Conservation (phyloP, 2,113 vertebrate genomes). For the Dendropsophus ebraccatus region DNA sequence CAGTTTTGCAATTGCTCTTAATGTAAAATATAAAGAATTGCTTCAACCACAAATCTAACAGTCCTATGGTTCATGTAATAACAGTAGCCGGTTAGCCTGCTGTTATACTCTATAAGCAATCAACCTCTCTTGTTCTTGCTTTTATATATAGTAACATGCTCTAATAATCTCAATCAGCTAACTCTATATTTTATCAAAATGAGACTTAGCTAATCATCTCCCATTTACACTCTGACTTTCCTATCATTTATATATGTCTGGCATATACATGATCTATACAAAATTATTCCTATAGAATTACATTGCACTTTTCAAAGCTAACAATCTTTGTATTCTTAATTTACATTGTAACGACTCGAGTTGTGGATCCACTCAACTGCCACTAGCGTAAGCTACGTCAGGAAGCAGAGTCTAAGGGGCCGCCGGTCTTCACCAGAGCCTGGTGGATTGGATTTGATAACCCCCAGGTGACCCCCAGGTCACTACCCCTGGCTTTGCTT, state of each 20-base stretch:
- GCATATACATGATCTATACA: background rate
- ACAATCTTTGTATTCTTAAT: background rate
- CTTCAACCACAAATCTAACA: background rate
- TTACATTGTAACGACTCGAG: too few relatives aligned
- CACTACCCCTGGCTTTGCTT: too few relatives aligned
- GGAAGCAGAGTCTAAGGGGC: background rate
- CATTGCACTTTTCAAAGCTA: background rate
- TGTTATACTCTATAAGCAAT: conserved; percentile 9
- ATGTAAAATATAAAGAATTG: background rate
- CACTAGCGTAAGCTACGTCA: too few relatives aligned
- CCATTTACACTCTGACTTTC: background rate
- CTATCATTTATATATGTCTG: background rate
- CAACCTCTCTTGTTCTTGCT: conserved; percentile 14
- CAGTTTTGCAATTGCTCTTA: background rate
- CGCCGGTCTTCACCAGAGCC: too few relatives aligned
- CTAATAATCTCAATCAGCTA: conserved; percentile 23
- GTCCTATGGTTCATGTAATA: conserved; percentile 17
- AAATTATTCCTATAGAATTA: background rate
- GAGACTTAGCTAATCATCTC: conserved; percentile 6
- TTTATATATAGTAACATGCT: conserved; percentile 9
- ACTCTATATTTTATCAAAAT: conserved; percentile 20
- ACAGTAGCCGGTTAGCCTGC: background rate
- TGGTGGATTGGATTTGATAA: too few relatives aligned
- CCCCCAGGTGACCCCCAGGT: too few relatives aligned
- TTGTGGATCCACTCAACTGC: too few relatives aligned